phyloP scores from a whole-genome alignment of 1,140 invertebrate species.

The Elymnias hypermnestra region DNA sequence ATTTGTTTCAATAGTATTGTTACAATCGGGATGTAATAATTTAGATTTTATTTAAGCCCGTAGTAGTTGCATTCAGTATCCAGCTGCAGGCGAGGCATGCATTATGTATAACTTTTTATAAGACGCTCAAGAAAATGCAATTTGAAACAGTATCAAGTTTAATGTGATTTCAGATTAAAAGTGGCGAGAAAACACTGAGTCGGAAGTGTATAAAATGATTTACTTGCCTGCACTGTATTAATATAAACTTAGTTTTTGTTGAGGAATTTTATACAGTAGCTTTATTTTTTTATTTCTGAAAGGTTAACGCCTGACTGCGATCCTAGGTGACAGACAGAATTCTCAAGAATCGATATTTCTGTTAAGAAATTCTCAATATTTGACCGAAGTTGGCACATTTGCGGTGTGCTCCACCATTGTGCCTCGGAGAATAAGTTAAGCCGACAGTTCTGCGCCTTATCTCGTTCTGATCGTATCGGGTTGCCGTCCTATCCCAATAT shows the following conservation, averaged over 20 bases:
- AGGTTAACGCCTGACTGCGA: no score
- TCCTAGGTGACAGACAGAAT: no score
- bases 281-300: not conserved
- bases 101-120: conserved; percentile 72
- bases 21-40: no score
- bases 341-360: no score
- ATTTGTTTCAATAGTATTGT: no score
- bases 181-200: conserved; percentile 38
- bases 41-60: not conserved
- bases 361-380: no score
- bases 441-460: no score
- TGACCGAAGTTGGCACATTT: no score
- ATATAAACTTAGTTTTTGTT: conserved; percentile 17
- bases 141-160: conserved; percentile 73
- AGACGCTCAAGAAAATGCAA: conserved; percentile 62
- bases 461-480: no score
- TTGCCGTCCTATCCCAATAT: no score
- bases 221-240: conserved; percentile 19
- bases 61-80: conserved; percentile 31
- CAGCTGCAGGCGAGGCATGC: conserved; percentile 63
- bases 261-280: not conserved
- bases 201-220: conserved; percentile 34
- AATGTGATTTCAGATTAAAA: conserved; percentile 69
- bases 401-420: no score
- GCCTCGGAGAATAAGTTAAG: no score